Evolutionary conservation across 2,113 vertebrate genomes (phyloP), one percentile per base, ranked within the genome.

Genomic region (Marmota monax): DNA sequence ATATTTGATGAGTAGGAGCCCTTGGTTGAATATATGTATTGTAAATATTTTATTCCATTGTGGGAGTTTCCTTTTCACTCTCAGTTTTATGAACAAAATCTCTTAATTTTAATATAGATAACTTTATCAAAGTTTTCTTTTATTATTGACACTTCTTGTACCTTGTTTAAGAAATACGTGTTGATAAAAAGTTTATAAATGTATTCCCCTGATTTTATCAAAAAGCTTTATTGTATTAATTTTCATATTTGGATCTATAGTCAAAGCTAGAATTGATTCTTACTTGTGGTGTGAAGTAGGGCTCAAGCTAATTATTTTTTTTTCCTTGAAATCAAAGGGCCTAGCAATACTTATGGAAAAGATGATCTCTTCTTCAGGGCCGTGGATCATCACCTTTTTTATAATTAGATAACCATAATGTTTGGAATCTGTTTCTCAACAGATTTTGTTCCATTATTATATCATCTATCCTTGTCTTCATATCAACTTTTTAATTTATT

Each of bases 21-120:
- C 1, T 84, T 32, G 74, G 37, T 61, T 78, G 14, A 83, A 74
- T 34, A 39, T 42, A 29, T 12, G 11, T 69, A 74, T 22, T 37
- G 0, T 65, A 48, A 65, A 48, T 63, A 16, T 17, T 53, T 69
- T 10, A 10, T 82, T 70, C 12, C 4, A n/a, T 86, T 83, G 45
- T 74, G 20, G 56, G 63, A 82, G 29, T 58, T 87, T 76, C 11
- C 80, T 87, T 83, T 73, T 51, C 0, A n/a, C 29, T 13, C 2
- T 73, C 25, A 7, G 48, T 89, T 88, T 92, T 20, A 53, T 74
- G 39, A 84, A 29, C 2, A n/a, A 82, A 61, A 48, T 2, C 79
- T 67, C 69, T 94, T 79, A 67, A 72, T 67, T 90, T 92, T 65
- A 70, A 83, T 70, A 67, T 63, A 90, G 8, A 77, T 72, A 79